Evolutionary conservation across 37 sponge, comb jelly and placozoan species (phyloP), one percentile per base, ranked within the genome.

Genomic region (Halichondria panicea): DNA sequence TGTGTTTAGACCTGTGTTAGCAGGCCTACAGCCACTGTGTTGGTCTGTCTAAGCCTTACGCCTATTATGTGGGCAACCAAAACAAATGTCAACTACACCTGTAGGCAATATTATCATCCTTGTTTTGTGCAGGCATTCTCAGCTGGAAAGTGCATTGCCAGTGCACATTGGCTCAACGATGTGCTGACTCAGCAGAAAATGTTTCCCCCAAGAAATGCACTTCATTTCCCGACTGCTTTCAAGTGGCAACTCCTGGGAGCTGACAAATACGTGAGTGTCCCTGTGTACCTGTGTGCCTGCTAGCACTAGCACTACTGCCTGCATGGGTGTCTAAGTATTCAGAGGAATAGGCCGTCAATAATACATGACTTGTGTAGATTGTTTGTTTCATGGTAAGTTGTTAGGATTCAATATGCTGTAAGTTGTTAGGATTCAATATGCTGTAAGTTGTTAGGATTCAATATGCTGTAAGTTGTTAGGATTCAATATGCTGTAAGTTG

Each of bases 161-260:
- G 92, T 75, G 94, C 94, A 19, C 84, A 93, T 70, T 97, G 97
- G 97, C 84, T 97, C 65, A 97, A 97, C 60, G 94, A 93, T 78
- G 89, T 97, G 13, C 87, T 97, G 28, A 71, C 80, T 25, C 64
- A 77, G 0, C 80, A 77, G 55, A 88, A 84, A 55, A 65, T 93
- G 81, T 93, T 90, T 46, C 79, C 85, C 1, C 97, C 97, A 24
- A 64, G 68, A 30, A 67, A 76, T 41, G 78, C 91, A n/a, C 81
- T 97, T 9, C 97, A 97, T 68, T 79, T 97, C 55, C 97, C 97
- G 42, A 83, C 80, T 4, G 85, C 81, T 37, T 81, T 81, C 72
- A 81, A 81, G 70, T 71, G 65, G 72, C 81, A 72, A 40, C 39
- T 81, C 4, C 81, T 63, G 4, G 63, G 63, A 57, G 63, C 81